Conservation (phyloP, 2,113 vertebrate species). For the Pelmatolapia mariae region DNA sequence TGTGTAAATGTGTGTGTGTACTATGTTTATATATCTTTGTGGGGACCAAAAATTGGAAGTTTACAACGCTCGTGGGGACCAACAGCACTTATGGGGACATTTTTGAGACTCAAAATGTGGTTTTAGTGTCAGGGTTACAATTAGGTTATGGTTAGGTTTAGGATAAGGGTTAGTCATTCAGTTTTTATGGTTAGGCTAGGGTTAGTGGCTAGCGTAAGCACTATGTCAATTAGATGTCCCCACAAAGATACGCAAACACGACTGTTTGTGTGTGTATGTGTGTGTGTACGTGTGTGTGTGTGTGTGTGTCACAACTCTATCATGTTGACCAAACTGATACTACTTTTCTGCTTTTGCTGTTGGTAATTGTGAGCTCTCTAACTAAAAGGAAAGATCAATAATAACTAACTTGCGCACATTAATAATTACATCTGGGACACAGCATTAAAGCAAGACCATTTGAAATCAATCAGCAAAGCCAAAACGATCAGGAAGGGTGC, state of each 20-base stretch:
- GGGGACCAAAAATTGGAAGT: neutral
- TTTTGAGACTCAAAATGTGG: neutral
- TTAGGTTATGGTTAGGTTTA: neutral
- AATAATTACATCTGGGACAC: neutral
- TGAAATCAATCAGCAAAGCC: neutral
- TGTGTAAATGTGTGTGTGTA: neutral
- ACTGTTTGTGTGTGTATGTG: neutral
- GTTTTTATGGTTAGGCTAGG: neutral
- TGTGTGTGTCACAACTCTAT: neutral
- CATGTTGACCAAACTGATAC: neutral
- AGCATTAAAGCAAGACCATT: neutral
- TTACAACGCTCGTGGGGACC: neutral
- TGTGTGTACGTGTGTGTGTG: neutral
- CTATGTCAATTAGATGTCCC: neutral
- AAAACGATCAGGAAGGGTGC: neutral
- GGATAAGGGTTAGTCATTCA: neutral
- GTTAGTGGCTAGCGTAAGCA: neutral
- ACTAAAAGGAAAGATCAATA: neutral
- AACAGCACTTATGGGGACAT: neutral
- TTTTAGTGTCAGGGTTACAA: neutral
- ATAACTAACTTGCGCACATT: neutral
- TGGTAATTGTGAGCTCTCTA: neutral
- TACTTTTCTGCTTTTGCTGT: neutral
- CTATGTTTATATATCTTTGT: neutral
- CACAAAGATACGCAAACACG: neutral